phyloP scores from a whole-genome alignment of 2,113 vertebrate species.

The Gallinago undulata region DNA sequence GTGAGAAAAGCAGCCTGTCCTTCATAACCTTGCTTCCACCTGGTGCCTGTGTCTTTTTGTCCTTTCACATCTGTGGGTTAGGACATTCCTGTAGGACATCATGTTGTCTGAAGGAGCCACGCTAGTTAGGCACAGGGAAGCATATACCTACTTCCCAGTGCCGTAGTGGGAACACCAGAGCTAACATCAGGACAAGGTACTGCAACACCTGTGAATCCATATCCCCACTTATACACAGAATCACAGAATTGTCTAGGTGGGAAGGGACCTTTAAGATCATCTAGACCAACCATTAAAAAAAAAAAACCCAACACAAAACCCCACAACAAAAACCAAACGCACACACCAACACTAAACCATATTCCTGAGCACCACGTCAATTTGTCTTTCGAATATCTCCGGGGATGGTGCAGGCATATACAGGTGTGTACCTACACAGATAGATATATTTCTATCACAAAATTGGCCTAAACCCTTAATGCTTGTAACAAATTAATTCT shows the following conservation, averaged over 20 bases:
- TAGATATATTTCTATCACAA: not conserved
- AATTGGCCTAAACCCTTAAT: not conserved
- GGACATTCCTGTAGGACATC: not conserved
- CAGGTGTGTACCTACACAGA: not conserved
- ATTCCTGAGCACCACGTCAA: no score
- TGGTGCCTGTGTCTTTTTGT: not conserved
- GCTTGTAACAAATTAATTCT: not conserved
- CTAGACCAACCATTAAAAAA: no score
- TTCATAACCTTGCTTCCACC: not conserved
- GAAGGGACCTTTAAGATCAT: no score
- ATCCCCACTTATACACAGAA: not conserved
- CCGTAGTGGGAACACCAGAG: not conserved
- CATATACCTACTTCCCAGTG: fast-evolving
- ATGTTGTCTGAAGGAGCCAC: not conserved
- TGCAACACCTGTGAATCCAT: not conserved
- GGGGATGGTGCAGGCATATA: no score
- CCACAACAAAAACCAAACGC: no score
- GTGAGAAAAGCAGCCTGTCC: not conserved
- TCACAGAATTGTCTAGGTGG: no score
- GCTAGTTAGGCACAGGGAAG: not conserved
- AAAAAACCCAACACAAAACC: no score
- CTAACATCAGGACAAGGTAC: not conserved
- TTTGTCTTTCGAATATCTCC: no score
- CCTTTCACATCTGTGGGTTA: not conserved
- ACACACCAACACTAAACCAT: no score